A percentile compares a stretch with the other conserved stretches of the same genome.
Evolutionary conservation across 1,140 invertebrate genomes (phyloP).

Genomic region (Sycobia sp.): DNA sequence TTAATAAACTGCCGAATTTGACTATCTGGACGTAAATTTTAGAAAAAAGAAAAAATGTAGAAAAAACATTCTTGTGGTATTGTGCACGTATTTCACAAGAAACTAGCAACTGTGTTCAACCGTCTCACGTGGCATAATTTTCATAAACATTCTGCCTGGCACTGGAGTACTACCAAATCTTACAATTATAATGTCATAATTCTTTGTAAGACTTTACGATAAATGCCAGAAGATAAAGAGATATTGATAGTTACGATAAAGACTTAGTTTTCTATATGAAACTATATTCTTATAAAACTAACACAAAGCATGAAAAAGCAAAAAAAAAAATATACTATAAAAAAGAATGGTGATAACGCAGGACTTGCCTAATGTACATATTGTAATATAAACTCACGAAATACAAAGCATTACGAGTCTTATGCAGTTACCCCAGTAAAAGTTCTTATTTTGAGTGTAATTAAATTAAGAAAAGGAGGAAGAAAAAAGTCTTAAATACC

Average conservation of each 20-base stretch:
- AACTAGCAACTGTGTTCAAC: conserved; percentile 48
- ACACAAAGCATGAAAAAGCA: conserved; percentile 30
- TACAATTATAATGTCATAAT: conserved; percentile 46
- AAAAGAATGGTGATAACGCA: conserved; percentile 46
- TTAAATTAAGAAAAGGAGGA: conserved; percentile 33
- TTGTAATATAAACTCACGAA: conserved; percentile 51
- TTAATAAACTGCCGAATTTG: background rate
- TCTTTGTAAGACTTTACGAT: conserved; percentile 50
- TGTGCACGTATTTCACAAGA: conserved; percentile 22
- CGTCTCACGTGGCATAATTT: conserved; percentile 35
- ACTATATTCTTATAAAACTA: conserved; percentile 62
- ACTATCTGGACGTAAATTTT: conserved; percentile 2
- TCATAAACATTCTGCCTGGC: conserved; percentile 30
- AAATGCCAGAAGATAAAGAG: conserved; percentile 44
- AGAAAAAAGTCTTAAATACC: conserved; percentile 32
- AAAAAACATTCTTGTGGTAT: conserved; percentile 20
- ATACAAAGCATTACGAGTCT: conserved; percentile 32
- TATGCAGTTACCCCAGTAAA: conserved; percentile 40
- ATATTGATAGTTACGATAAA: conserved; percentile 53
- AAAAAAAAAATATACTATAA: conserved; percentile 27
- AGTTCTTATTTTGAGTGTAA: conserved; percentile 52
- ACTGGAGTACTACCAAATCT: conserved; percentile 34
- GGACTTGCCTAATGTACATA: conserved; percentile 60
- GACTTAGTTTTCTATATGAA: conserved; percentile 61
- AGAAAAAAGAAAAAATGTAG: background rate